These are phyloP conservation scores for Lutraria lutraria DNA, from an alignment of 2,888 invertebrate genomes.

Conservation along the genomic window DNA sequence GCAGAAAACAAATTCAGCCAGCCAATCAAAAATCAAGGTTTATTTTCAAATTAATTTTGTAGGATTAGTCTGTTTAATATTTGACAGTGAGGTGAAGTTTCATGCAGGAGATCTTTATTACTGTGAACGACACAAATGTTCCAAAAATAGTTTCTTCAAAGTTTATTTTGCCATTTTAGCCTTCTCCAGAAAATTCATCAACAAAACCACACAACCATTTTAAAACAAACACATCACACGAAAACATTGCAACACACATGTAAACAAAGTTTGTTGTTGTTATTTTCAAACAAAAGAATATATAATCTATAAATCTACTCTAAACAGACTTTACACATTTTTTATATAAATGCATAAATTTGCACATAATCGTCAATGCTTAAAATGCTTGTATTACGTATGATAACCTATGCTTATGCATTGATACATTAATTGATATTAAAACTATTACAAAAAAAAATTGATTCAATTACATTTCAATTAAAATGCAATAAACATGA, in stretches of 20 bases:
- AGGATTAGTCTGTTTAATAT: neutral
- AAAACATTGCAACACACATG: neutral
- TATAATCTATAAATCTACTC: slow-evolving; percentile 2
- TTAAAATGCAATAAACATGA: neutral
- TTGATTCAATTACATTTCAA: neutral
- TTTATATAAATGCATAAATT: neutral
- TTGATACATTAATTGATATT: neutral
- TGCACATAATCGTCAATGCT: neutral
- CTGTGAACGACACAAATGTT: neutral
- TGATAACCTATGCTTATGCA: neutral
- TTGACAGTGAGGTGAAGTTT: neutral
- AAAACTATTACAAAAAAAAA: too few species aligned
- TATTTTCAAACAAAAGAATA: neutral
- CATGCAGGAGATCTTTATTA: neutral
- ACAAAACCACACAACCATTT: neutral
- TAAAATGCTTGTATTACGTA: neutral
- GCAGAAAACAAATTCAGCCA: neutral
- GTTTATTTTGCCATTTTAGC: neutral
- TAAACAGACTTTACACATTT: neutral
- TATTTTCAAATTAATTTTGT: neutral
- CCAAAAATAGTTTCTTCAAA: neutral
- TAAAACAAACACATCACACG: neutral
- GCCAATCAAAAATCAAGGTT: slow-evolving; percentile 16
- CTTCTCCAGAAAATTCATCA: too few species aligned
- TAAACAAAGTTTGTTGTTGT: neutral